Base-by-base conservation (phyloP, 1,140 invertebrate species). In the Hirudo medicinalis region DNA sequence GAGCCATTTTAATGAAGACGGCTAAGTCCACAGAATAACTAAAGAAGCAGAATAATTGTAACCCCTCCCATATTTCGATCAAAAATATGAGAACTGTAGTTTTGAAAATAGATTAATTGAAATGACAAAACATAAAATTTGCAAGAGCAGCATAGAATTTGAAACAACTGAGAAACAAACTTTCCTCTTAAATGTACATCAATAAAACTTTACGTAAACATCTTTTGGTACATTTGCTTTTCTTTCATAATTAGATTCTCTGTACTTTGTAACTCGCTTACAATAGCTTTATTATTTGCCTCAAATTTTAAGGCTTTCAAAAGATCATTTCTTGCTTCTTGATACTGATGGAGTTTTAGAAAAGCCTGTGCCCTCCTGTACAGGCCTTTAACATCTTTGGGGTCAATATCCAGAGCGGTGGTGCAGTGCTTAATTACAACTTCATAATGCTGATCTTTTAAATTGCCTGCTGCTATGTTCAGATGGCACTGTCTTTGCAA, bases 381-480 rank as follows among this genome's bases (percentile, higher is more conserved):
- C 32, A 79, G 67, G 17, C 75, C 79, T 81, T 89, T 89, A 0
- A 88, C 73, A 83, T 89, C 89, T 8, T 80, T 77, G 0, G 83
- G 79, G 54, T 90, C 87, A 43, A 85, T 71, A 60, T 78, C 76
- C 0, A 89, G 75, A 4, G 86, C 87, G 55, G 79, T 75, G 54
- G 86, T 83, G 73, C 86, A 87, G 77, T 89, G 88, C 3, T 79
- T 67, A 29, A 88, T 76, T 6, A 87, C 87, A 32, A 83, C 78
- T 1, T 81, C 32, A 77, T 85, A 88, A 55, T 84, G 84, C 55
- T 84, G 82, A 9, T 86, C 74, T 76, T 88, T 89, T 32, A 89
- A 80, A 78, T 87, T 86, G 25, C 76, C 78, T 5, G 76, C 76
- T 15, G 77, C 77, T 60, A 79, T 69, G 69, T 79, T 79, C 36